These are phyloP conservation scores for Sebastes flavidus DNA, from an alignment of 2,797 vertebrate species.

Conservation along the genomic window DNA sequence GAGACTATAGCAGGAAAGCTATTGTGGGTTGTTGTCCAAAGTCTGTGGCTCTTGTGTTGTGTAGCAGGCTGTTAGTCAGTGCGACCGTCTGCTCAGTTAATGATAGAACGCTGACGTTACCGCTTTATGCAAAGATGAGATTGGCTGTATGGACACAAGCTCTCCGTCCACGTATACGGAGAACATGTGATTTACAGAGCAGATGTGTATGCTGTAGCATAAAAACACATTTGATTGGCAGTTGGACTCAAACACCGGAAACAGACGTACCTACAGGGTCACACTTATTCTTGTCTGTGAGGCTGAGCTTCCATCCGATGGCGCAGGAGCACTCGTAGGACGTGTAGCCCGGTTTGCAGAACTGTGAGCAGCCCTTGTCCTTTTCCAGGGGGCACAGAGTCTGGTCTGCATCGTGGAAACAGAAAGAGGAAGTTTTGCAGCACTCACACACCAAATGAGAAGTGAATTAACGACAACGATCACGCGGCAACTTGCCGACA, in stretches of 20 bases:
- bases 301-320: conserved; percentile 74
- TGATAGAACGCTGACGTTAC: too few relatives aligned
- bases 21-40: background rate
- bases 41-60: background rate
- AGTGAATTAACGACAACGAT: background rate
- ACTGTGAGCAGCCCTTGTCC: conserved; percentile 82
- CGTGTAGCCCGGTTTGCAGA: conserved; percentile 83
- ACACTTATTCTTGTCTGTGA: conserved; percentile 64
- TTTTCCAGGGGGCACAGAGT: conserved; percentile 77
- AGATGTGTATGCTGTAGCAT: background rate
- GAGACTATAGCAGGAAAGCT: background rate
- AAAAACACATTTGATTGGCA: background rate
- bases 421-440: background rate
- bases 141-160: too few relatives aligned
- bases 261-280: conserved; percentile 70
- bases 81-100: background rate
- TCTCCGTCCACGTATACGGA: background rate
- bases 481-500: fast-evolving
- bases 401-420: conserved; percentile 62
- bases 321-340: conserved; percentile 83
- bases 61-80: background rate
- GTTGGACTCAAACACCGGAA: background rate
- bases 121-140: too few relatives aligned
- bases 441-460: background rate
- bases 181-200: background rate